phyloP scores from a whole-genome alignment of 2,797 vertebrate species.

The Brachyalestes nurse region DNA sequence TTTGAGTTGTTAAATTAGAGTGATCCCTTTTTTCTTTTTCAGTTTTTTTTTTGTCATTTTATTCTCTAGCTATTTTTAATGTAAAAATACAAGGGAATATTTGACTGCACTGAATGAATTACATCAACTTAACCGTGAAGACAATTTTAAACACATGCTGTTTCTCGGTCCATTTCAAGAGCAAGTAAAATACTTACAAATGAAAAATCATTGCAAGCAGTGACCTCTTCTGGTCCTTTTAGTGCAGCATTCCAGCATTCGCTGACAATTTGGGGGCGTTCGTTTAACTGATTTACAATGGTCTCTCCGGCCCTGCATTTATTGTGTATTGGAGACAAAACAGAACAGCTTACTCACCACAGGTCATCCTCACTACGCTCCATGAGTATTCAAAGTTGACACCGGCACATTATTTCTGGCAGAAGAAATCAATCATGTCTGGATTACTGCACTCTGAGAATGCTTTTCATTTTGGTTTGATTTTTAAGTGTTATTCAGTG shows the following conservation, averaged over 20 bases:
- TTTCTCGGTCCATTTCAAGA: not conserved
- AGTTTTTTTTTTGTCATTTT: no score
- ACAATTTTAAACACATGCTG: not conserved
- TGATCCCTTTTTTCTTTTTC: no score
- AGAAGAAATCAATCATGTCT: not conserved
- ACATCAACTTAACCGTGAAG: not conserved
- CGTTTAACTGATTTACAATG: not conserved
- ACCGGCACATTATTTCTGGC: not conserved
- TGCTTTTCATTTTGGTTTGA: not conserved
- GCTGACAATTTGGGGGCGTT: not conserved
- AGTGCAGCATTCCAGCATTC: not conserved
- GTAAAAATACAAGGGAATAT: no score
- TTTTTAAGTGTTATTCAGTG: not conserved
- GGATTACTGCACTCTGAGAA: not conserved
- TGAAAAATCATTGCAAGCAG: not conserved
- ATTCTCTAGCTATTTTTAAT: no score
- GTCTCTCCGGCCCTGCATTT: not conserved
- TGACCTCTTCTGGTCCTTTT: not conserved
- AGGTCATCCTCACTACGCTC: not conserved
- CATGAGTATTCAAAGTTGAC: conserved; percentile 16
- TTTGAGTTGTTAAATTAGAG: no score
- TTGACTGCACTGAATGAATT: not conserved
- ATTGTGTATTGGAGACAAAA: not conserved
- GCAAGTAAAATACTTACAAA: not conserved
- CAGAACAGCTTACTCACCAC: not conserved